Percentiles rank a stretch among this genome's conserved stretches.
These are phyloP conservation scores for Pocillopora damicornis DNA, from an alignment of 64 coral and sea anemone genomes.

Conservation along the genomic window DNA sequence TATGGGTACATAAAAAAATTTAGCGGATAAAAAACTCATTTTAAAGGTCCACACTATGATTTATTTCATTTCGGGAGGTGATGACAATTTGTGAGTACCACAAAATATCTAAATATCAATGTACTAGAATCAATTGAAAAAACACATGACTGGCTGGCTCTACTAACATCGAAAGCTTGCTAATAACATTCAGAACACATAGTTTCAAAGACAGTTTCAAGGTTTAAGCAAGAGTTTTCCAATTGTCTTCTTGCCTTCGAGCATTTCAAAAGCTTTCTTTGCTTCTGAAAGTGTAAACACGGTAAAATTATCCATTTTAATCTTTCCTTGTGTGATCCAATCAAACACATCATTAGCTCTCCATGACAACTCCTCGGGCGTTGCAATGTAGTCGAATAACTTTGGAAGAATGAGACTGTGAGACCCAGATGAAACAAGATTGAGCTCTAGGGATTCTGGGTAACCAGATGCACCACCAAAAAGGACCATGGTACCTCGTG, in stretches of 20 bases:
- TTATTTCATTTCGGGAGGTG: too few species aligned
- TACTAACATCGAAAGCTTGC: too few species aligned
- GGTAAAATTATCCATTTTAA: slow-evolving; percentile 48
- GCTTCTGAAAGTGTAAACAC: slow-evolving; percentile 53
- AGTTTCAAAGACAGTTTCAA: not conserved
- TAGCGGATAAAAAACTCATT: too few species aligned
- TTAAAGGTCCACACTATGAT: too few species aligned
- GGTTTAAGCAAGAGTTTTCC: slow-evolving; percentile 65
- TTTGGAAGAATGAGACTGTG: slow-evolving; percentile 16
- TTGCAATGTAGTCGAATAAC: slow-evolving; percentile 33
- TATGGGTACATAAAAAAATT: too few species aligned
- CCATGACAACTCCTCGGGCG: slow-evolving; percentile 22
- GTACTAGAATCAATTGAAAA: too few species aligned
- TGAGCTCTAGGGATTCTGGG: slow-evolving; percentile 34
- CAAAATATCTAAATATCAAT: too few species aligned
- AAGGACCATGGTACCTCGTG: slow-evolving; percentile 55
- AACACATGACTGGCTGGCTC: too few species aligned
- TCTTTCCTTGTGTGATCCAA: slow-evolving; percentile 52
- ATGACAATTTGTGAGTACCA: too few species aligned
- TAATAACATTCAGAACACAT: not conserved
- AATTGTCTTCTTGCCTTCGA: slow-evolving; percentile 47
- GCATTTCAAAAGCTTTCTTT: slow-evolving; percentile 52
- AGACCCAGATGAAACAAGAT: slow-evolving; percentile 15
- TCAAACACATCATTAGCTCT: slow-evolving; percentile 52
- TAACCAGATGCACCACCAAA: slow-evolving; percentile 53